phyloP scores from a whole-genome alignment of 2,888 invertebrate species.

The Ormyrus thymus region DNA sequence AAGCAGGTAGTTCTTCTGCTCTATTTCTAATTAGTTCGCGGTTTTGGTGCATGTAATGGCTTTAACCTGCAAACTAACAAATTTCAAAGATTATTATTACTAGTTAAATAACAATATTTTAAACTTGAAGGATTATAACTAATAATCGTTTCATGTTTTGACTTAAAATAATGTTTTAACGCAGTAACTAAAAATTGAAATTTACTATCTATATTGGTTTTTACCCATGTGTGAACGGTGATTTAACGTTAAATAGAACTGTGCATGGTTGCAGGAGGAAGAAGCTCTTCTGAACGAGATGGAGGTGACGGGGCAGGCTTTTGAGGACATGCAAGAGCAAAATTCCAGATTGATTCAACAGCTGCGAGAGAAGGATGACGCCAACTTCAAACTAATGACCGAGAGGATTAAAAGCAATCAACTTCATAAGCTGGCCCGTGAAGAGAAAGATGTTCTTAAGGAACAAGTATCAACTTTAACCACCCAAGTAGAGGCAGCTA shows the following conservation, averaged over 20 bases:
- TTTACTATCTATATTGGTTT: slow-evolving; percentile 57
- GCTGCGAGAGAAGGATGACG: slow-evolving; percentile 96
- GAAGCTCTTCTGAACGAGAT: slow-evolving; percentile 98
- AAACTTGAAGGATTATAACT: neutral
- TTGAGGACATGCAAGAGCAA: slow-evolving; percentile 99
- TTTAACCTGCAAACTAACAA: slow-evolving; percentile 64
- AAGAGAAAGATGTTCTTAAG: slow-evolving; percentile 94
- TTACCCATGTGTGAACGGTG: slow-evolving; percentile 59
- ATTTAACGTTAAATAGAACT: slow-evolving; percentile 73
- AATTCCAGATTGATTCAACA: slow-evolving; percentile 96
- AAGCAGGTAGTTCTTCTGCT: slow-evolving; percentile 79
- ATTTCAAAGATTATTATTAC: slow-evolving; percentile 38
- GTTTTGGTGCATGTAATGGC: slow-evolving; percentile 62
- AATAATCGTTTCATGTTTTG: neutral
- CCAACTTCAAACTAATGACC: slow-evolving; percentile 99
- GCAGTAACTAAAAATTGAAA: slow-evolving; percentile 52
- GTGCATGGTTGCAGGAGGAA: slow-evolving; percentile 83
- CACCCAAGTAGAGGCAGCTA: slow-evolving; percentile 95
- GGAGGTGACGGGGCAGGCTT: slow-evolving; percentile 99
- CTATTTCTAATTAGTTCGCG: slow-evolving; percentile 36
- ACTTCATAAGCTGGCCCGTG: slow-evolving; percentile 92
- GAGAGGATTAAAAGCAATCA: slow-evolving; percentile 97
- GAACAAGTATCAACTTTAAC: slow-evolving; percentile 88
- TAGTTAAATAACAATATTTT: neutral
- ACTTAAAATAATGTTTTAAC: slow-evolving; percentile 44